Conservation (phyloP, 2,888 invertebrate genomes). For the Ennomos fuscantarius region DNA sequence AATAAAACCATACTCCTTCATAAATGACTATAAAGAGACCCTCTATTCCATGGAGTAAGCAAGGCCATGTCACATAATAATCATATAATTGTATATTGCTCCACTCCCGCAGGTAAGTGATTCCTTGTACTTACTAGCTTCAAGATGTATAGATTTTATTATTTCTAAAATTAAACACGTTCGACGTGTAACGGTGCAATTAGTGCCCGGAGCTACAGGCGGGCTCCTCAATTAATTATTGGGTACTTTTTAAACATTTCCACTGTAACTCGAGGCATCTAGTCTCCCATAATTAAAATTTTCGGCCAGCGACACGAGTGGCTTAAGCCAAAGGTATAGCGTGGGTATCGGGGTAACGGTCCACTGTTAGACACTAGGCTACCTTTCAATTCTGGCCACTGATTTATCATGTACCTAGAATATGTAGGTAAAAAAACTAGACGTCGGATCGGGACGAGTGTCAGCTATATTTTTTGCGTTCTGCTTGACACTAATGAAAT, state of each 20-base stretch:
- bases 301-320: conserved; percentile 42
- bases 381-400: conserved; percentile 54
- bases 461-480: conserved; percentile 43
- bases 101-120: no score
- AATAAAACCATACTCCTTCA: no score
- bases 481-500: no score
- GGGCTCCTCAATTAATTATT: conserved; percentile 46
- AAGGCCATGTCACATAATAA: no score
- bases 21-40: no score
- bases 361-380: conserved; percentile 60
- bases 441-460: conserved; percentile 46
- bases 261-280: conserved; percentile 56
- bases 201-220: conserved; percentile 31
- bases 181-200: conserved; percentile 35
- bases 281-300: conserved; percentile 65
- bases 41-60: no score
- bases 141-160: conserved; percentile 24
- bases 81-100: no score
- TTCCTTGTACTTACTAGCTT: no score
- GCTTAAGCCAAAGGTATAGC: conserved; percentile 37
- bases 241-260: conserved; percentile 51
- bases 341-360: conserved; percentile 69
- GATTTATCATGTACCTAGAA: conserved; percentile 56
- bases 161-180: conserved; percentile 36
- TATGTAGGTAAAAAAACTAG: conserved; percentile 47